phyloP scores from a whole-genome alignment of 2,797 vertebrate genomes.

The Microtus obscurus region DNA sequence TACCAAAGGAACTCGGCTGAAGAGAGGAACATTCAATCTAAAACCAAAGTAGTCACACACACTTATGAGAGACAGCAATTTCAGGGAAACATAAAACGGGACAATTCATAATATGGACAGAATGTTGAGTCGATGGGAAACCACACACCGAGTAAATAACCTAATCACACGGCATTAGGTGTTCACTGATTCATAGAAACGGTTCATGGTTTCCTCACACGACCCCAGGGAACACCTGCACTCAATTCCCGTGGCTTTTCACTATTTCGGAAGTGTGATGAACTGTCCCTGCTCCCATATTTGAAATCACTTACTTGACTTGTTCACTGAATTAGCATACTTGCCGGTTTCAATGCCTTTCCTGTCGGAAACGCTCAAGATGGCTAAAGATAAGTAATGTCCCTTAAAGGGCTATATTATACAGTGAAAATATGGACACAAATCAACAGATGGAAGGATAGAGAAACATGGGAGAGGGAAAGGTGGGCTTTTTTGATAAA shows the following conservation, averaged over 20 bases:
- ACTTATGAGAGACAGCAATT: neutral
- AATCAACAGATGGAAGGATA: neutral
- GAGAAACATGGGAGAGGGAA: neutral
- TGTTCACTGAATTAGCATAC: neutral
- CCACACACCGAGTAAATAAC: constrained; percentile 18
- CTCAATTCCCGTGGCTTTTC: neutral
- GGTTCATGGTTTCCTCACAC: constrained; percentile 1
- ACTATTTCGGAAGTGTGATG: neutral
- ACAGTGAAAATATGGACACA: neutral
- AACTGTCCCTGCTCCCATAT: neutral
- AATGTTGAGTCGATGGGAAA: constrained; percentile 56
- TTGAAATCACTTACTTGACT: neutral
- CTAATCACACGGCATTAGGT: neutral
- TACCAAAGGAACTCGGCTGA: neutral
- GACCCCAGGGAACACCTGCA: neutral
- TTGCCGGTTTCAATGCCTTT: constrained; percentile 26
- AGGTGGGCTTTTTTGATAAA: neutral
- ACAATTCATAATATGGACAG: constrained; percentile 36
- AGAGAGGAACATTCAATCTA: neutral
- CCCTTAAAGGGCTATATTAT: neutral
- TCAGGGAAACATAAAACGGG: constrained; percentile 25
- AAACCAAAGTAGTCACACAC: neutral
- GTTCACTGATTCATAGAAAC: constrained; percentile 36
- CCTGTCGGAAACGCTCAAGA: neutral
- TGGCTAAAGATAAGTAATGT: neutral